Percentiles rank a stretch among this genome's conserved stretches.
Conservation (phyloP, 2,113 vertebrate genomes). For the Laticauda colubrina region DNA sequence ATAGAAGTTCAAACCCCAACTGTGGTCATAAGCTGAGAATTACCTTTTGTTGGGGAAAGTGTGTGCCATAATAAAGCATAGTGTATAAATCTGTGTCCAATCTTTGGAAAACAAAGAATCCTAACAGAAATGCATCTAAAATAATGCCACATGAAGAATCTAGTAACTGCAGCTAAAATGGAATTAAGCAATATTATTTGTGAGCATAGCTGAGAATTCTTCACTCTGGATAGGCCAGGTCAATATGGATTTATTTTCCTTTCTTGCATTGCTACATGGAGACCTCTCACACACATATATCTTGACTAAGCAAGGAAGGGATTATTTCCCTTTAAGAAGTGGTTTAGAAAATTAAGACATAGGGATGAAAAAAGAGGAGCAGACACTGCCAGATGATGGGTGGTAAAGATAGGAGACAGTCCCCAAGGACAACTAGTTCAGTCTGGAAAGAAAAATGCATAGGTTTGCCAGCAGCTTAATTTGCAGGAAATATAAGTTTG, state of each 20-base stretch:
- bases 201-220: not conserved
- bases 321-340: conserved; percentile 14
- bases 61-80: not conserved
- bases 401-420: not conserved
- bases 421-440: not conserved
- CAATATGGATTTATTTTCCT: not conserved
- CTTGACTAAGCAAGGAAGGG: not conserved
- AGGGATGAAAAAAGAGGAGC: not conserved
- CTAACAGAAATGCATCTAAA: not conserved
- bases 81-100: not conserved
- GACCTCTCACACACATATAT: not conserved
- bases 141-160: not conserved
- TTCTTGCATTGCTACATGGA: not conserved
- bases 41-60: not conserved
- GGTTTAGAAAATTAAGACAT: conserved; percentile 1
- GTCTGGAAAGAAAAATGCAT: fast-evolving
- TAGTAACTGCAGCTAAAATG: not conserved
- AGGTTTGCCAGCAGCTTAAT: not conserved
- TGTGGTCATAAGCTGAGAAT: not conserved
- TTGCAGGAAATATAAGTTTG: conserved; percentile 15
- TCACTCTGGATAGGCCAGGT: not conserved
- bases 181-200: not conserved
- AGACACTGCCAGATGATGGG: not conserved
- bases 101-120: not conserved
- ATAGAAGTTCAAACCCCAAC: not conserved